Evolutionary conservation across 2,797 vertebrate species (phyloP), one percentile per base, ranked within the genome.

Genomic region (Fringilla coelebs): DNA sequence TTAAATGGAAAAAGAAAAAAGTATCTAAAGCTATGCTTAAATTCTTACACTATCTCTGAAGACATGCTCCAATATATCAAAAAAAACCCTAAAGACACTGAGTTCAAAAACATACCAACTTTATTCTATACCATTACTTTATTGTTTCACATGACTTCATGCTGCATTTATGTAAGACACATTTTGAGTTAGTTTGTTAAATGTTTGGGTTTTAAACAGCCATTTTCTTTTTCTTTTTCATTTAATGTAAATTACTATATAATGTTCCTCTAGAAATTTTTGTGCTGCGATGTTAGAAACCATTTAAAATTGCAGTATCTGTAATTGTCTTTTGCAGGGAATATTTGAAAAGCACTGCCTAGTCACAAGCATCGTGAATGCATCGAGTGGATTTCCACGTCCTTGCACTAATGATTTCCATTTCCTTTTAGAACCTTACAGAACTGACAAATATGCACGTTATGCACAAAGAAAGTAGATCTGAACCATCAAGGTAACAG

Each of bases 1-100:
- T 28, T 67, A 63, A 76, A 77, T 7, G 36, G 13, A 55, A 87
- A 49, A 49, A 49, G 8, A 45, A 73, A 65, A 54, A 25, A 29
- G 21, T 16, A 25, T 41, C 43, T 36, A 54, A 83, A 75, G 25
- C 74, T 31, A 36, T 41, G 32, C 15, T 57, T 10, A 79, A 40
- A 62, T 67, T 79, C 16, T 70, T 84, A n/a, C 6, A 17, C 11
- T 43, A 5, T 22, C 41, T 79, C 40, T 78, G n/a, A 76, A 79
- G 11, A 80, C 0, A 4, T 41, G 6, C 9, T 81, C 18, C 2
- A 5, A 20, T n/a, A 54, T 22, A 73, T 19, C n/a, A 11, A 32
- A 73, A 63, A 60, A 67, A 11, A 2, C 0, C 2, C 3, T 49
- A 41, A 85, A 66, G 65, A 66, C 7, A 28, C 0, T 63, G n/a